phyloP scores from a whole-genome alignment of 35 echinoderm and acorn worm species.

The Lytechinus pictus region DNA sequence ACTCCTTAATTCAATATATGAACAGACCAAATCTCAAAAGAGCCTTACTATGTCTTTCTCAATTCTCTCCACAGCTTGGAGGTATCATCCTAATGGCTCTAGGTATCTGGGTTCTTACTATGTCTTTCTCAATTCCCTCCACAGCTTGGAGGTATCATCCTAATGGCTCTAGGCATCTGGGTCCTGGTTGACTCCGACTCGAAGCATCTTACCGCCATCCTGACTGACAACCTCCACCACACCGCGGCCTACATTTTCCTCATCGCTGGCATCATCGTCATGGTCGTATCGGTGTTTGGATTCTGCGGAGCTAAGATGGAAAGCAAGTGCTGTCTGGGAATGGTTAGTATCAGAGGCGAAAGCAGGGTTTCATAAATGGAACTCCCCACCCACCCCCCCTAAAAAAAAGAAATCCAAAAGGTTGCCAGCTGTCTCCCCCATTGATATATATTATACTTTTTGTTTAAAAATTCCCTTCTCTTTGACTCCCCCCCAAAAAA shows the following conservation, averaged over 20 bases:
- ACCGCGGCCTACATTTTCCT: conserved; percentile 71
- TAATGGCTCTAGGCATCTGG: conserved; percentile 69
- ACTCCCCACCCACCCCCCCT: too few species aligned
- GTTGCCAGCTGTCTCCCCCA: too few species aligned
- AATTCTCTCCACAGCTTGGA: too few species aligned
- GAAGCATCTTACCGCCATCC: conserved; percentile 54
- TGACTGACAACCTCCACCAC: conserved; percentile 63
- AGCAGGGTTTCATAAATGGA: too few species aligned
- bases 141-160: neutral
- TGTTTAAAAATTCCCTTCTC: too few species aligned
- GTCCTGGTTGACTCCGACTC: conserved; percentile 47
- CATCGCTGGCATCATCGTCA: conserved; percentile 55
- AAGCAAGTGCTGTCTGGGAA: conserved; percentile 61
- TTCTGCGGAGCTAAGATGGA: conserved; percentile 75
- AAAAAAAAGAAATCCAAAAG: too few species aligned
- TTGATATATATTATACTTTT: too few species aligned
- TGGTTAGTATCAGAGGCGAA: conserved; percentile 37
- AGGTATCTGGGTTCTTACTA: conserved; percentile 67
- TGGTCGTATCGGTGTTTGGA: conserved; percentile 55
- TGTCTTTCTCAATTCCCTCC: too few species aligned
- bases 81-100: conserved; percentile 50
- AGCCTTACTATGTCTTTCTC: too few species aligned
- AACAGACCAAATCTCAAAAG: too few species aligned
- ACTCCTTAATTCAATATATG: too few species aligned
- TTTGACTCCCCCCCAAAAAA: too few species aligned